Percentiles rank a stretch among this genome's conserved stretches.
These are phyloP conservation scores for Drosophila flavopinicola DNA, from an alignment of 2,888 invertebrate genomes.

Conservation along the genomic window DNA sequence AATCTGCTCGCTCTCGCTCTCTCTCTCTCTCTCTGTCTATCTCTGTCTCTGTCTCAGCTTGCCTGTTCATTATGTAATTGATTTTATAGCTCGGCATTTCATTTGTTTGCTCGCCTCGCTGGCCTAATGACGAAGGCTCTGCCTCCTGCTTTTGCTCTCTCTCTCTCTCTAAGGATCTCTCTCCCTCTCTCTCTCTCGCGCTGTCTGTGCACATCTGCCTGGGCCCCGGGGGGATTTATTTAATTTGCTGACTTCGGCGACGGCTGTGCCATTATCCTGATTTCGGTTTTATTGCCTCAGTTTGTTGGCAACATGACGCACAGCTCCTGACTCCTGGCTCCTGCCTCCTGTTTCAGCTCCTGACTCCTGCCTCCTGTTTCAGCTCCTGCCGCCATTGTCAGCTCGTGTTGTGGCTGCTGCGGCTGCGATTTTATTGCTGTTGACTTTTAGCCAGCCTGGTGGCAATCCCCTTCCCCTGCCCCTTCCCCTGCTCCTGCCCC, in stretches of 20 bases:
- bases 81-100: conserved; percentile 65
- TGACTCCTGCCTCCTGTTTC: conserved; percentile 4
- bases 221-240: conserved; percentile 78
- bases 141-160: conserved; percentile 1
- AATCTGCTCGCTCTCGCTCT: background rate
- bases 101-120: conserved; percentile 51
- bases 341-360: conserved; percentile 7
- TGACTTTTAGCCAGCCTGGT: conserved; percentile 65
- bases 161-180: no score
- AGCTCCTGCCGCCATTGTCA: conserved; percentile 44
- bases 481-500: background rate
- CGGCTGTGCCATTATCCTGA: conserved; percentile 75
- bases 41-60: background rate
- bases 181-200: background rate
- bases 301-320: conserved; percentile 50
- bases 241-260: conserved; percentile 74
- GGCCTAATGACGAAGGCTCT: conserved; percentile 47
- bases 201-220: conserved; percentile 65
- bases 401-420: conserved; percentile 63
- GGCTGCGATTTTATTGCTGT: conserved; percentile 72
- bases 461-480: background rate
- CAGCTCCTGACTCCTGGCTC: conserved; percentile 26
- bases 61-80: conserved; percentile 76
- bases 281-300: conserved; percentile 75
- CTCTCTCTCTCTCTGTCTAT: background rate